Percentiles rank a stretch among this genome's conserved stretches.
Evolutionary conservation across 2,888 invertebrate species (phyloP).

Genomic region (Linnaemya tessellans): DNA sequence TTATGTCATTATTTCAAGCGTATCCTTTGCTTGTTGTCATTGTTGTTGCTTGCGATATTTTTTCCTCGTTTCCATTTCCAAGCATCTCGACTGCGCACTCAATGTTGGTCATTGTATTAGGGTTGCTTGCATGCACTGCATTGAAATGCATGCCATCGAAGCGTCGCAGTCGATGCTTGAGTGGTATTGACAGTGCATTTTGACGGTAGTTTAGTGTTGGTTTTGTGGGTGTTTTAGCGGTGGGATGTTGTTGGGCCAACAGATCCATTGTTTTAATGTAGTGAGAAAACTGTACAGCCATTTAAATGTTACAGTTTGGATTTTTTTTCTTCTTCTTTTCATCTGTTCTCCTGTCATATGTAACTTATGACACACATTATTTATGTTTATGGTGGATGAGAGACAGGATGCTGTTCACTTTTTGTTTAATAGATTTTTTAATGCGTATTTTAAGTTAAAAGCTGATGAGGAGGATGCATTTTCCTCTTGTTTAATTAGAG

Average conservation of each 20-base stretch:
- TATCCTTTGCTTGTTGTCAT: slow-evolving; percentile 46
- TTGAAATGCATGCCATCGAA: slow-evolving; percentile 6
- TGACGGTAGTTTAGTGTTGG: slow-evolving; percentile 49
- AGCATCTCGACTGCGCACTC: slow-evolving; percentile 29
- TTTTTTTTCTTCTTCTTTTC: not conserved
- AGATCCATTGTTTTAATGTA: slow-evolving; percentile 40
- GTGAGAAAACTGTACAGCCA: slow-evolving; percentile 48
- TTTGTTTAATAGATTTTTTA: slow-evolving; percentile 43
- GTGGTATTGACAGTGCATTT: slow-evolving; percentile 55
- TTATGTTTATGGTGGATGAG: slow-evolving; percentile 8
- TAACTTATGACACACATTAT: slow-evolving; percentile 57
- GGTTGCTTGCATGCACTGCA: slow-evolving; percentile 25
- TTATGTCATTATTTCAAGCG: slow-evolving; percentile 70
- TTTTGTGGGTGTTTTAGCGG: slow-evolving; percentile 42
- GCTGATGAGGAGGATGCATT: slow-evolving; percentile 15
- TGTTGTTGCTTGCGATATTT: not conserved
- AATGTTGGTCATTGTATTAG: slow-evolving; percentile 50
- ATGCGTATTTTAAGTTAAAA: slow-evolving; percentile 38
- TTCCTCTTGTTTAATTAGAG: not conserved
- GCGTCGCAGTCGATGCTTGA: slow-evolving; percentile 31
- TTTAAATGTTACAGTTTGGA: slow-evolving; percentile 51
- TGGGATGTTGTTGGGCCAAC: slow-evolving; percentile 7
- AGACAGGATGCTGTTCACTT: slow-evolving; percentile 8
- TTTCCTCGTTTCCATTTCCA: slow-evolving; percentile 8
- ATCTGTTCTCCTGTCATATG: not conserved